Evolutionary conservation across 2,797 vertebrate genomes (phyloP).

Genomic region (Merluccius polli): DNA sequence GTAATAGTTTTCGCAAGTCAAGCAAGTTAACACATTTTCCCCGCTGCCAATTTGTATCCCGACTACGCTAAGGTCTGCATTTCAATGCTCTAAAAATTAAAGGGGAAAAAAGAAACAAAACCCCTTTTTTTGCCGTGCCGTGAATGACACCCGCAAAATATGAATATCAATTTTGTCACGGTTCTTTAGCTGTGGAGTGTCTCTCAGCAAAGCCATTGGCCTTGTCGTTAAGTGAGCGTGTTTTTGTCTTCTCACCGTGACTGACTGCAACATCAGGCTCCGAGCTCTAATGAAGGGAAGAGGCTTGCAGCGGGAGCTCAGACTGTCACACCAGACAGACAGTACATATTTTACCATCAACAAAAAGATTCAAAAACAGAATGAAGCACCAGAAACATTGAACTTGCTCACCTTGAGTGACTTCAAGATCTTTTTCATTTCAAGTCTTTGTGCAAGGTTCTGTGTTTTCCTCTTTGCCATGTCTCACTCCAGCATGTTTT

Average conservation of each 20-base stretch:
- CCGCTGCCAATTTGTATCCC: neutral
- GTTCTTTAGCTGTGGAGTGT: slow-evolving; percentile 3
- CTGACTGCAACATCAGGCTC: slow-evolving; percentile 3
- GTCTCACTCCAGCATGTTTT: neutral
- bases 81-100: neutral
- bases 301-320: neutral
- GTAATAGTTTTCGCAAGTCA: neutral
- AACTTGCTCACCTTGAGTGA: neutral
- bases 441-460: neutral
- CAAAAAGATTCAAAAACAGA: slow-evolving; percentile 1
- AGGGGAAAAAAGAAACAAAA: neutral
- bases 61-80: neutral
- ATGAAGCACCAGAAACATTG: neutral
- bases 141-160: neutral
- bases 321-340: slow-evolving; percentile 2
- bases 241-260: slow-evolving; percentile 5
- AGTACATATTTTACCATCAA: slow-evolving; percentile 3
- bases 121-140: neutral
- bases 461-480: neutral
- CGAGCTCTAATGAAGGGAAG: neutral
- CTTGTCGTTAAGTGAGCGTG: slow-evolving; percentile 4
- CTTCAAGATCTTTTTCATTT: neutral
- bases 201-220: neutral
- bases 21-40: neutral
- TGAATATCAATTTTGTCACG: neutral